These are phyloP conservation scores for Rotaria sp. DNA, from an alignment of 2,888 invertebrate genomes.

Conservation along the genomic window DNA sequence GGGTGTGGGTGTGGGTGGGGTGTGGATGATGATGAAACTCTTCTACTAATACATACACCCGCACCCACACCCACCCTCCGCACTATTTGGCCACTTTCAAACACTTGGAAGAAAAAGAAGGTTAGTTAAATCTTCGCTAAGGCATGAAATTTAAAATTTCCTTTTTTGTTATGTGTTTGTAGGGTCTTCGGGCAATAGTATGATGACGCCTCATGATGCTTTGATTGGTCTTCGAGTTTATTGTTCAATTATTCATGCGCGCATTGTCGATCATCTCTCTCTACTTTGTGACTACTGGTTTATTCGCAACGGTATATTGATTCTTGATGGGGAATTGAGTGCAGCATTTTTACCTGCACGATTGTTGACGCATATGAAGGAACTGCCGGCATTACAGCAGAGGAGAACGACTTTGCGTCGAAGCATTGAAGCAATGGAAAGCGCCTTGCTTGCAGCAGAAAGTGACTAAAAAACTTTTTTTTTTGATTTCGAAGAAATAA, in stretches of 20 bases:
- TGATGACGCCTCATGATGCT: not conserved
- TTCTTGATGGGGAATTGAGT: not conserved
- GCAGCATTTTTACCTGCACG: not conserved
- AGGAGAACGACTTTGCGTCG: not conserved
- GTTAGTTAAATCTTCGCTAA: no score
- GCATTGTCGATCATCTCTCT: constrained; percentile 22
- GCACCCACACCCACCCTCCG: no score
- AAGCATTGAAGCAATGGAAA: not conserved
- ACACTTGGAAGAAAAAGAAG: no score
- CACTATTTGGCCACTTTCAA: no score
- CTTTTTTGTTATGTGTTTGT: no score
- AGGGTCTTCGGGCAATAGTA: no score
- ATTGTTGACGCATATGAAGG: not conserved
- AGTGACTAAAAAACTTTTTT: not conserved
- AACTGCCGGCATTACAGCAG: not conserved
- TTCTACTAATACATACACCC: no score
- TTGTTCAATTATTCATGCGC: constrained; percentile 18
- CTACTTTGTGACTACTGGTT: constrained; percentile 12
- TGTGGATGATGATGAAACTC: no score
- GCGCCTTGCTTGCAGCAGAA: not conserved
- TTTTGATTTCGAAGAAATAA: not conserved
- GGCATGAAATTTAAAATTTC: no score
- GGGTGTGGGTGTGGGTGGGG: no score
- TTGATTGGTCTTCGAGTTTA: not conserved
- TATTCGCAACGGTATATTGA: not conserved